Percentiles rank a stretch among this genome's conserved stretches.
Evolutionary conservation across 2,888 invertebrate genomes (phyloP).

Genomic region (Drosophila birchii): DNA sequence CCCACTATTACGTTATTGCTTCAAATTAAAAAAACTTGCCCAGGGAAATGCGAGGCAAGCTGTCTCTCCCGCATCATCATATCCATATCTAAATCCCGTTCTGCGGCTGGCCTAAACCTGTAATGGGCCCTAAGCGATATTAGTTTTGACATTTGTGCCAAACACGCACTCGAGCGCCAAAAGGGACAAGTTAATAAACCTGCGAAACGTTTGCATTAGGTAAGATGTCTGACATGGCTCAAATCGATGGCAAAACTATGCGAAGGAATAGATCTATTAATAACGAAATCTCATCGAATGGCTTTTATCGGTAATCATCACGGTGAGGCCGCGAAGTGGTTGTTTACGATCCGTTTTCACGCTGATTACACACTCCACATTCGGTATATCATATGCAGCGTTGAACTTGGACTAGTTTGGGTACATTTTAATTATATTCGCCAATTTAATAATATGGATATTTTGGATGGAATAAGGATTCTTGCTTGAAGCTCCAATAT

Average conservation of each 20-base stretch:
- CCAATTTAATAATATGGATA: not conserved
- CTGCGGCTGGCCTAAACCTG: constrained; percentile 5
- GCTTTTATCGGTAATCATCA: not conserved
- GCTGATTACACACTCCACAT: constrained; percentile 39
- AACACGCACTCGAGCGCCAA: constrained; percentile 20
- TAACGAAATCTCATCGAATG: constrained; percentile 13
- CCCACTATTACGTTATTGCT: not conserved
- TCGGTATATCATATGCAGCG: not conserved
- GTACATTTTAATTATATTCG: not conserved
- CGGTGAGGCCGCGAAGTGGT: constrained; percentile 7
- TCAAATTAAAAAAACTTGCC: not conserved
- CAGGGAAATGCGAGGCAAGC: not conserved
- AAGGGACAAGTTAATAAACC: constrained; percentile 31
- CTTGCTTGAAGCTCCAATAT: not conserved
- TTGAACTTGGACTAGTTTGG: constrained; percentile 30
- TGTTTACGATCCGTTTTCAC: constrained; percentile 15
- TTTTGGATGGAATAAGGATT: not conserved
- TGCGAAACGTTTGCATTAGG: constrained; percentile 31
- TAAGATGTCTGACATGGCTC: constrained; percentile 14
- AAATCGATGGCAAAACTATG: constrained; percentile 31
- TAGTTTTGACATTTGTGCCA: constrained; percentile 8
- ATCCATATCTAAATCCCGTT: not conserved
- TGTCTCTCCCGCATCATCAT: not conserved
- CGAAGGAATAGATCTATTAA: constrained; percentile 20
- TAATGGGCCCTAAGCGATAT: constrained; percentile 16